phyloP scores from a whole-genome alignment of 2,888 invertebrate genomes.

The Drosophila rellima region DNA sequence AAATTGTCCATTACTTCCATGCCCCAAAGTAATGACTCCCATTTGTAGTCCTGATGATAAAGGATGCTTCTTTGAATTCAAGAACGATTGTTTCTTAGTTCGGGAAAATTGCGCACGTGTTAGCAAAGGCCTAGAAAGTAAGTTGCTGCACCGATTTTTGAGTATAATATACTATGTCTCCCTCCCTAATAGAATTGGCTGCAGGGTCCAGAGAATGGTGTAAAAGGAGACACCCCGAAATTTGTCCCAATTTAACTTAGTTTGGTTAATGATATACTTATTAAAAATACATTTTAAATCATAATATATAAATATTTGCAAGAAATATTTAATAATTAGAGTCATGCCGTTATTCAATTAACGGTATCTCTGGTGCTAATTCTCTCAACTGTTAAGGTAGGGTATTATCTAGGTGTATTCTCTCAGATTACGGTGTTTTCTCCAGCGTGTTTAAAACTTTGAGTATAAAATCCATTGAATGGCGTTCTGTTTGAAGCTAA shows the following conservation, averaged over 20 bases:
- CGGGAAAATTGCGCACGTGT: constrained; percentile 1
- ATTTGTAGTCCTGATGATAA: constrained; percentile 7
- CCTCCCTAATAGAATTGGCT: not conserved
- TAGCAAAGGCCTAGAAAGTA: not conserved
- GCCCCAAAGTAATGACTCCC: not conserved
- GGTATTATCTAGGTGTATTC: not conserved
- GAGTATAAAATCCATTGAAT: constrained; percentile 2
- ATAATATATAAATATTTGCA: not conserved
- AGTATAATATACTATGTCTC: not conserved
- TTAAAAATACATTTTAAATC: not conserved
- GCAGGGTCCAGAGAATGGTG: not conserved
- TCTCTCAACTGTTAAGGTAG: not conserved
- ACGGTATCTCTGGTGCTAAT: not conserved
- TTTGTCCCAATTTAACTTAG: not conserved
- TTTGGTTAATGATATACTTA: not conserved
- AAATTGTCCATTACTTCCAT: constrained; percentile 1
- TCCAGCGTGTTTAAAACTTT: not conserved
- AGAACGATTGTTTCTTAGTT: constrained; percentile 1
- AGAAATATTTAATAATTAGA: no score
- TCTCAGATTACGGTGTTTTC: not conserved
- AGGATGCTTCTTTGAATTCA: constrained; percentile 4
- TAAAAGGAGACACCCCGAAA: not conserved
- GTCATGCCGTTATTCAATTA: no score
- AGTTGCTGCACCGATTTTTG: not conserved
- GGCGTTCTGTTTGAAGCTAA: not conserved